Evolutionary conservation across 1,140 invertebrate genomes (phyloP).

Genomic region (Drosophila eugracilis): DNA sequence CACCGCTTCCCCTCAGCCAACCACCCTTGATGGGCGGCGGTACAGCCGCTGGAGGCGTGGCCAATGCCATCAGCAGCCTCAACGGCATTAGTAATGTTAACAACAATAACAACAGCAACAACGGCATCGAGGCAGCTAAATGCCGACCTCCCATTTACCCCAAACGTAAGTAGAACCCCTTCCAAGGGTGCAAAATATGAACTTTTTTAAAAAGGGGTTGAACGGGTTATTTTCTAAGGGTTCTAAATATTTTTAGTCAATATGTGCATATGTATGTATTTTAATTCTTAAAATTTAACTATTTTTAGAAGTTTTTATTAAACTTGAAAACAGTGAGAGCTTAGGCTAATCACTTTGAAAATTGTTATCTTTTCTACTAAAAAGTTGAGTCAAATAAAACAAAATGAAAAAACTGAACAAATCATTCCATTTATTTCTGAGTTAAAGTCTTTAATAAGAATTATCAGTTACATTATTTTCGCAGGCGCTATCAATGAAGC

Average conservation of each 20-base stretch:
- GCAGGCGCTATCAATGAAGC: neutral
- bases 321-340: too few species aligned
- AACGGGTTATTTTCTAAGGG: neutral
- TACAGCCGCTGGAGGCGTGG: constrained; percentile 31
- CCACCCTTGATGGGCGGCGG: constrained; percentile 39
- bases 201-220: neutral
- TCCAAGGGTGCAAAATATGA: constrained; percentile 11
- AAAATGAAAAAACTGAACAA: too few species aligned
- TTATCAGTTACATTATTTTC: neutral
- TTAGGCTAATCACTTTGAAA: too few species aligned
- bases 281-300: too few species aligned
- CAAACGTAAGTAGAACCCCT: constrained; percentile 65
- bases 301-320: too few species aligned
- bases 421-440: neutral
- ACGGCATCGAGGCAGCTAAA: constrained; percentile 48
- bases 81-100: constrained; percentile 34
- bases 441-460: neutral
- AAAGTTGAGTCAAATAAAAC: too few species aligned
- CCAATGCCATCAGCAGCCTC: constrained; percentile 53
- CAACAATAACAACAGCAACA: constrained; percentile 34
- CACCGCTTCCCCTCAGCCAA: constrained; percentile 53
- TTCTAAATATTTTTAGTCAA: neutral
- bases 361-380: too few species aligned
- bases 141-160: constrained; percentile 65
- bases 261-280: too few species aligned